Conservation (phyloP, 2,797 vertebrate genomes). For the Nasua narica region DNA sequence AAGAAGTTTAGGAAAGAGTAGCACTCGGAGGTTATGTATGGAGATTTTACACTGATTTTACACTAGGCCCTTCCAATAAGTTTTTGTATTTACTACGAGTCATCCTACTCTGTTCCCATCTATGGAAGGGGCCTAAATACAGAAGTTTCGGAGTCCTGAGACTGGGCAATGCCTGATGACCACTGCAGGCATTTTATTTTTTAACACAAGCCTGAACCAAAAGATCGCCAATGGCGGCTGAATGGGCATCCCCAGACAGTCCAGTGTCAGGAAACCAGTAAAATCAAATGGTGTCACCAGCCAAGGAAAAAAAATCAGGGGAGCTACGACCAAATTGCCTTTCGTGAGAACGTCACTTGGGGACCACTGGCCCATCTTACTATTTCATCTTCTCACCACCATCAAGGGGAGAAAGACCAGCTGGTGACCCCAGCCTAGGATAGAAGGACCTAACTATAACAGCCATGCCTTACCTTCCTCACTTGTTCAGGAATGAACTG, state of each 20-base stretch:
- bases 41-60: neutral
- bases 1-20: neutral
- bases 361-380: neutral
- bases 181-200: neutral
- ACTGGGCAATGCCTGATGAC: neutral
- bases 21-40: neutral
- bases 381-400: neutral
- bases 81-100: neutral
- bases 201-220: neutral
- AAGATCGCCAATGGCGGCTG: neutral
- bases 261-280: neutral
- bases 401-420: neutral
- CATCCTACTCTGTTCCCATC: neutral
- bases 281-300: too few species aligned
- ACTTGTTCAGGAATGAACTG: neutral
- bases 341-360: neutral
- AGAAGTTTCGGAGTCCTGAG: neutral
- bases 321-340: neutral
- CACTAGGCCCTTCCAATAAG: neutral
- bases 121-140: neutral
- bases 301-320: neutral
- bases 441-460: neutral
- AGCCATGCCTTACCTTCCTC: neutral
- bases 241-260: neutral
- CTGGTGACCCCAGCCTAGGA: neutral